A percentile compares a stretch with the other conserved stretches of the same genome.
Evolutionary conservation across 1,140 invertebrate species (phyloP).

Genomic region (Drosophila baimaii): DNA sequence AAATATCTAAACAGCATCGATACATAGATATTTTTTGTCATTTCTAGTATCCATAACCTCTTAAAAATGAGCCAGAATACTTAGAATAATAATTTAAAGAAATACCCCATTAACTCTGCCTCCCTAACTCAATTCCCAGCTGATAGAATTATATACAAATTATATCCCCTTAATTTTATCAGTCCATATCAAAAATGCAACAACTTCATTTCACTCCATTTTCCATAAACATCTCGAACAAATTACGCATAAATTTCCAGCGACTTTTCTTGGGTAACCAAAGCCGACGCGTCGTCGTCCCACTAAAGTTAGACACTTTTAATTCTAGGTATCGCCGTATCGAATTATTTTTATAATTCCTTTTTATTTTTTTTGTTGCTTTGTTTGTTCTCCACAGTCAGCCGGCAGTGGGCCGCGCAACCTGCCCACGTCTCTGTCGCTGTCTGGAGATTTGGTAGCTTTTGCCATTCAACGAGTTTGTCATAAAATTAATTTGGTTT

Average conservation of each 20-base stretch:
- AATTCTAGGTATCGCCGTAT: conserved; percentile 48
- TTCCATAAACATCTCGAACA: conserved; percentile 23
- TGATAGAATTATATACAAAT: background rate
- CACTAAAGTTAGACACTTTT: conserved; percentile 46
- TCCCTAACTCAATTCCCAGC: background rate
- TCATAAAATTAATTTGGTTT: conserved; percentile 78
- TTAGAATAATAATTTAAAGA: too few relatives aligned
- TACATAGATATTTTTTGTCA: too few relatives aligned
- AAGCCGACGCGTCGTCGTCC: conserved; percentile 22
- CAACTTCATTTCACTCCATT: conserved; percentile 33
- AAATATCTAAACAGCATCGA: too few relatives aligned
- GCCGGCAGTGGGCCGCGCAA: conserved; percentile 23
- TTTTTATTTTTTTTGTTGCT: conserved; percentile 14
- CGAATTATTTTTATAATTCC: conserved; percentile 50
- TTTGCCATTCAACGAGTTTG: conserved; percentile 72
- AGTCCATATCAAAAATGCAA: conserved; percentile 15
- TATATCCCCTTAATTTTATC: conserved; percentile 8
- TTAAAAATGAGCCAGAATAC: too few relatives aligned
- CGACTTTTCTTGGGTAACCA: conserved; percentile 20
- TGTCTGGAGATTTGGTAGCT: conserved; percentile 55
- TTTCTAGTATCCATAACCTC: too few relatives aligned
- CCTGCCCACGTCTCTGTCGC: conserved; percentile 33
- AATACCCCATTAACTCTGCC: background rate
- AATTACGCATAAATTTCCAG: conserved; percentile 46
- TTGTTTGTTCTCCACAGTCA: conserved; percentile 7